A percentile compares a stretch with the other conserved stretches of the same genome.
phyloP scores from a whole-genome alignment of 2,113 vertebrate species.

The Myrmecobius fasciatus region DNA sequence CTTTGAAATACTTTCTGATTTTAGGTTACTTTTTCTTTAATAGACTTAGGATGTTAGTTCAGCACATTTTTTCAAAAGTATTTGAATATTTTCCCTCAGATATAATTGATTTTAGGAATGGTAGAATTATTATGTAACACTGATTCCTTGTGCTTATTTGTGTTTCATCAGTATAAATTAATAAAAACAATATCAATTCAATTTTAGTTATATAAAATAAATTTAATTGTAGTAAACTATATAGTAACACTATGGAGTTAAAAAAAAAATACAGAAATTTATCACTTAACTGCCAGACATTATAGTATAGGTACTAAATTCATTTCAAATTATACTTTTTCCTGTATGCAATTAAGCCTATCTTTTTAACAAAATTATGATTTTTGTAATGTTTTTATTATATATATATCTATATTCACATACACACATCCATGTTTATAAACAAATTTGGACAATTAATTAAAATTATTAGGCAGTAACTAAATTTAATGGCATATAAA shows the following conservation, averaged over 20 bases:
- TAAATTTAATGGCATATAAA: neutral
- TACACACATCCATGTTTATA: too few species aligned
- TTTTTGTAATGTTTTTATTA: neutral
- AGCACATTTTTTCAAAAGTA: neutral
- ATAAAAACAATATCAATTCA: too few species aligned
- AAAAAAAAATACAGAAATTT: neutral
- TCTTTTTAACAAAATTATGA: too few species aligned
- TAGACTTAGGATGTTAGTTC: neutral
- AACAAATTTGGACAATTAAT: neutral
- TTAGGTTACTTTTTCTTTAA: slow-evolving; percentile 7
- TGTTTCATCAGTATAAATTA: too few species aligned
- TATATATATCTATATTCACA: neutral
- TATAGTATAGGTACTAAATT: neutral
- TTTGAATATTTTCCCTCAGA: neutral
- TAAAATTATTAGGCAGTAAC: neutral
- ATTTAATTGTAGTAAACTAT: too few species aligned
- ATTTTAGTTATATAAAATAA: too few species aligned
- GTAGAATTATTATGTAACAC: too few species aligned
- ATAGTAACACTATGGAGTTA: too few species aligned
- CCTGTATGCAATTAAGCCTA: too few species aligned
- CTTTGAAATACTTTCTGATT: neutral
- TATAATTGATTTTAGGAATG: too few species aligned
- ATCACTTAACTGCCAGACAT: neutral
- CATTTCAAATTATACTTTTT: neutral
- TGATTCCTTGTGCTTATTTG: too few species aligned